A percentile compares a stretch with the other conserved stretches of the same genome.
phyloP scores from a whole-genome alignment of 2,888 invertebrate species.

The Scaeva pyrastri region DNA sequence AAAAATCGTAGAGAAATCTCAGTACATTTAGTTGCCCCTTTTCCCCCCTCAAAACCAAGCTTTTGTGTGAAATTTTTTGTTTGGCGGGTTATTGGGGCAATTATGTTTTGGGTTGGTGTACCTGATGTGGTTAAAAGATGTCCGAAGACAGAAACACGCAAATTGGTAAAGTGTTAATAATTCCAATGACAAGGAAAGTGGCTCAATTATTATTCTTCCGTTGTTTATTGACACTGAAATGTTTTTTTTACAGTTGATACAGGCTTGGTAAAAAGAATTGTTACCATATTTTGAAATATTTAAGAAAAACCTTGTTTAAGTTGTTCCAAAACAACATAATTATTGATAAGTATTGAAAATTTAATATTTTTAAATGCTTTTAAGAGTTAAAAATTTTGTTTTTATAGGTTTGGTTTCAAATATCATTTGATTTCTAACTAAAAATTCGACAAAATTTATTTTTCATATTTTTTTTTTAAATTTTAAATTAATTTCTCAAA shows the following conservation, averaged over 20 bases:
- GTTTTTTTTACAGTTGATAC: neutral
- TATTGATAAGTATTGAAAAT: too few species aligned
- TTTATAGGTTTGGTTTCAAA: too few species aligned
- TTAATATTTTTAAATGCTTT: too few species aligned
- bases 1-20: neutral
- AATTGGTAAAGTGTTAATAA: constrained; percentile 44
- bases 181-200: constrained; percentile 68
- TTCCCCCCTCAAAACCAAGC: neutral
- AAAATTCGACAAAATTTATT: too few species aligned
- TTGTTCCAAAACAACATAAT: too few species aligned
- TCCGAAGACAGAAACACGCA: constrained; percentile 33
- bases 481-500: too few species aligned
- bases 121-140: constrained; percentile 61
- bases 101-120: constrained; percentile 32
- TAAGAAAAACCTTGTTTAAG: too few species aligned
- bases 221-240: neutral
- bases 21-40: neutral
- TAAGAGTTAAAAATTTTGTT: too few species aligned
- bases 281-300: too few species aligned
- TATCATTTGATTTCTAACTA: too few species aligned
- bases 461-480: too few species aligned
- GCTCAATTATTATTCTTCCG: constrained; percentile 23
- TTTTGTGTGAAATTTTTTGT: neutral
- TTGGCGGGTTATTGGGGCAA: constrained; percentile 13
- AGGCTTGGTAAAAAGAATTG: neutral